Evolutionary conservation across 2,888 invertebrate genomes (phyloP).

Genomic region (Acanthococcus lagerstroemiae): DNA sequence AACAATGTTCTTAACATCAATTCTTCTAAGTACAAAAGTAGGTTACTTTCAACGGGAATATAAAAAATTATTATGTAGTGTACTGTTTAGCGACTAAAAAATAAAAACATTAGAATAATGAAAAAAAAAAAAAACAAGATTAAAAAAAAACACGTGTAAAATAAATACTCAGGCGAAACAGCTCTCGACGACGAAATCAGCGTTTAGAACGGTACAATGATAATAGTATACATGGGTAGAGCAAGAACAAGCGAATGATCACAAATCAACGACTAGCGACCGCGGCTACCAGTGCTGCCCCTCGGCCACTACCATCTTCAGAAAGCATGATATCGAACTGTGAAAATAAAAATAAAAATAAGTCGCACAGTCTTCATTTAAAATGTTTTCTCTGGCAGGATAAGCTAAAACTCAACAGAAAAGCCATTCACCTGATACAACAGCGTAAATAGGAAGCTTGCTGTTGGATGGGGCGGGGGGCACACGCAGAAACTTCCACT

Average conservation of each 20-base stretch:
- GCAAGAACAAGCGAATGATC: background rate
- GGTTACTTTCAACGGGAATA: conserved; percentile 14
- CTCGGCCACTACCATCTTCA: conserved; percentile 93
- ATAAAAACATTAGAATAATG: conserved; percentile 13
- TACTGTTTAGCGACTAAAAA: conserved; percentile 19
- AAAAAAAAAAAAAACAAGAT: conserved; percentile 1
- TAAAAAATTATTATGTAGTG: too few relatives aligned
- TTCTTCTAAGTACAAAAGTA: background rate
- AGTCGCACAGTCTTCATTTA: background rate
- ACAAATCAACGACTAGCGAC: conserved; percentile 49
- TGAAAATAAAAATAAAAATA: conserved; percentile 31
- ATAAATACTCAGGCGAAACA: conserved; percentile 26
- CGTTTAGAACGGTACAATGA: background rate
- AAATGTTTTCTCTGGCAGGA: too few relatives aligned
- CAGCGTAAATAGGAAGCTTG: too few relatives aligned
- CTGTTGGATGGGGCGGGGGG: too few relatives aligned
- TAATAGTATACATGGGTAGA: background rate
- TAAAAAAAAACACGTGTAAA: conserved; percentile 20
- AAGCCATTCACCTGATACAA: too few relatives aligned
- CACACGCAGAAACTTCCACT: too few relatives aligned
- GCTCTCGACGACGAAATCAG: conserved; percentile 5
- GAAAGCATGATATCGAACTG: conserved; percentile 89
- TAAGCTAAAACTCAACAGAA: too few relatives aligned
- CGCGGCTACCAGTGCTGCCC: conserved; percentile 91
- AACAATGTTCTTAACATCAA: background rate